Evolutionary conservation across 2,113 vertebrate genomes (phyloP).

Genomic region (Laticauda laticaudata): DNA sequence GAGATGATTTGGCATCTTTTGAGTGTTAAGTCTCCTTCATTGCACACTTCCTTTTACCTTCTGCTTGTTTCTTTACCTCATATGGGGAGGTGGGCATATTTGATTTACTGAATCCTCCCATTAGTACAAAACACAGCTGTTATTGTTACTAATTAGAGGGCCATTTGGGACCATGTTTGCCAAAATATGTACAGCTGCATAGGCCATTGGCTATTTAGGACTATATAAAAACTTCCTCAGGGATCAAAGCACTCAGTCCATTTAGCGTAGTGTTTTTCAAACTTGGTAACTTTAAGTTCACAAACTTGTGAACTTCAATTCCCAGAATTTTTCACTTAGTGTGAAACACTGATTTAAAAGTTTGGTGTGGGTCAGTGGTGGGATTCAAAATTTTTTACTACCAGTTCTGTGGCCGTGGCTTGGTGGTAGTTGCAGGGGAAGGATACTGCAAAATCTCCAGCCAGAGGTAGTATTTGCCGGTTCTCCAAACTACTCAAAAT

Average conservation of each 20-base stretch:
- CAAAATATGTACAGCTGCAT: not conserved
- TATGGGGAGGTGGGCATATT: not conserved
- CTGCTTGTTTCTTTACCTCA: not conserved
- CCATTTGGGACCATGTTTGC: not conserved
- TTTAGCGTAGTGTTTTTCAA: not conserved
- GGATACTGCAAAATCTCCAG: too few species aligned
- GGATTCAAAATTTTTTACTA: too few species aligned
- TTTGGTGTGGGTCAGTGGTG: not conserved
- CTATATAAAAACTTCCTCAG: not conserved
- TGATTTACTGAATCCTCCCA: not conserved
- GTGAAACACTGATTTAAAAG: not conserved
- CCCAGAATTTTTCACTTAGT: not conserved
- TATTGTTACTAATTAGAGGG: not conserved
- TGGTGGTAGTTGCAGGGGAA: too few species aligned
- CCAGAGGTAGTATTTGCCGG: too few species aligned
- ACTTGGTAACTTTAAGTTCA: not conserved
- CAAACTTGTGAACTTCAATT: not conserved
- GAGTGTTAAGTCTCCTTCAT: not conserved
- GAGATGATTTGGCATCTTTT: not conserved
- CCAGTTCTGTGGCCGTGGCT: too few species aligned
- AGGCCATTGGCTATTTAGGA: not conserved
- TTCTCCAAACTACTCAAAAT: too few species aligned
- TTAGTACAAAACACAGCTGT: not conserved
- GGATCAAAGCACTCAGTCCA: not conserved
- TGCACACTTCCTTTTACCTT: not conserved